Evolutionary conservation across 2,113 vertebrate genomes (phyloP).

Genomic region (Cricetomys ansorgei): DNA sequence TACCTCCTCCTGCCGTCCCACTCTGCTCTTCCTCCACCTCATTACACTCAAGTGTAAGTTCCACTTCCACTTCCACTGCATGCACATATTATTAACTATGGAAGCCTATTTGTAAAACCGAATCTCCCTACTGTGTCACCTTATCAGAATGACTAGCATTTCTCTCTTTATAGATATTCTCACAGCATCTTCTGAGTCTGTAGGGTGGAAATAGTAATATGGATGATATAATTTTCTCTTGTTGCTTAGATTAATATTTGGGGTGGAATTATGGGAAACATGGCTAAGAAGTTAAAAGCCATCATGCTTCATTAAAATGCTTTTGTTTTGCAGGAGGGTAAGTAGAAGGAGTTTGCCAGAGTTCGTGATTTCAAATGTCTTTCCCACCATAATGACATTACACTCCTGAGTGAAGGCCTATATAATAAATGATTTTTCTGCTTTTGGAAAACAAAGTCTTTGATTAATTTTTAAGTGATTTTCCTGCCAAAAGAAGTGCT

Average conservation of each 20-base stretch:
- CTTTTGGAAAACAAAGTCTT: not conserved
- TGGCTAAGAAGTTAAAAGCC: not conserved
- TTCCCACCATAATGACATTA: not conserved
- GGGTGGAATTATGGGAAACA: not conserved
- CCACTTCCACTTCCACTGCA: not conserved
- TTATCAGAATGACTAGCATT: not conserved
- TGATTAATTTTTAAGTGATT: not conserved
- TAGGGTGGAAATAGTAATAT: not conserved
- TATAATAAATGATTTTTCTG: not conserved
- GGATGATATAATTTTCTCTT: not conserved
- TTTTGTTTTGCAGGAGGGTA: not conserved
- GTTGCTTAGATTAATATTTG: not conserved
- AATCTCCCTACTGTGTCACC: not conserved
- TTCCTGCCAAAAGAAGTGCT: not conserved
- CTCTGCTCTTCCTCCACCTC: not conserved
- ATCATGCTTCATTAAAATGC: not conserved
- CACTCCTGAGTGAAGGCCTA: not conserved
- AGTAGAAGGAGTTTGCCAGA: not conserved
- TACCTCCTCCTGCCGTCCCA: not conserved
- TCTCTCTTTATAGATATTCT: not conserved
- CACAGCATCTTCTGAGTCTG: not conserved
- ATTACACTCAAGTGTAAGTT: too few relatives aligned
- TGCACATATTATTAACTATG: not conserved
- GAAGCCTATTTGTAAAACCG: not conserved
- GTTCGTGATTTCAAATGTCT: constrained; percentile 39